These are phyloP conservation scores for Bombus superbus DNA, from an alignment of 1,140 invertebrate genomes.

Conservation along the genomic window DNA sequence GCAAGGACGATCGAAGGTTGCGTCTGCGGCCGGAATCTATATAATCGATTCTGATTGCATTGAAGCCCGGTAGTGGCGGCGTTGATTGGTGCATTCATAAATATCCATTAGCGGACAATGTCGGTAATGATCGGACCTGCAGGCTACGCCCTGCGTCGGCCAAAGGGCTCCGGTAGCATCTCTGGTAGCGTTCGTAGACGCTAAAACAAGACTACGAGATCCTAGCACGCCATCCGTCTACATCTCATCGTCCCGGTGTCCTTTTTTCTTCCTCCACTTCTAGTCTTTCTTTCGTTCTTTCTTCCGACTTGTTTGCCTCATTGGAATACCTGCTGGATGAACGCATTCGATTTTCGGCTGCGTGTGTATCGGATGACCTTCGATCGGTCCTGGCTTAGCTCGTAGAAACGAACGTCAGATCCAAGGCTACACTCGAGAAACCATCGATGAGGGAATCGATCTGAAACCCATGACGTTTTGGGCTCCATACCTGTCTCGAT, in stretches of 20 bases:
- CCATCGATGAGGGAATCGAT: conserved; percentile 58
- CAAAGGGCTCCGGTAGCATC: conserved; percentile 70
- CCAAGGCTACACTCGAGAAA: conserved; percentile 50
- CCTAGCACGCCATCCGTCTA: conserved; percentile 65
- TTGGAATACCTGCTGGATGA: conserved; percentile 75
- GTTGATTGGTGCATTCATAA: conserved; percentile 83
- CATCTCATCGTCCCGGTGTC: conserved; percentile 48
- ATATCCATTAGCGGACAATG: conserved; percentile 83
- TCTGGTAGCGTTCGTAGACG: conserved; percentile 65
- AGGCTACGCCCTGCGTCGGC: conserved; percentile 77
- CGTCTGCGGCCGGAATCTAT: conserved; percentile 67
- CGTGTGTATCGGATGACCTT: conserved; percentile 65
- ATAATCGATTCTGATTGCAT: conserved; percentile 83
- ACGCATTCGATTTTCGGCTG: conserved; percentile 70
- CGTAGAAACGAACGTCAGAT: conserved; percentile 32
- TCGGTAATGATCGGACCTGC: conserved; percentile 81
- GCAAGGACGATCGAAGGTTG: conserved; percentile 66
- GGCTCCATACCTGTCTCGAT: conserved; percentile 6
- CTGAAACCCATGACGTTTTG: background rate
- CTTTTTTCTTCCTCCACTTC: conserved; percentile 26
- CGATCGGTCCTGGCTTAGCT: conserved; percentile 61
- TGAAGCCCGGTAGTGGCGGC: conserved; percentile 81
- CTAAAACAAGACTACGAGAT: conserved; percentile 69
- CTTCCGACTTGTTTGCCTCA: conserved; percentile 59
- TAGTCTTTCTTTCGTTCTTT: conserved; percentile 41